Evolutionary conservation across 92 coral and sea anemone genomes (phyloP).

Genomic region (Paramuricea clavata): DNA sequence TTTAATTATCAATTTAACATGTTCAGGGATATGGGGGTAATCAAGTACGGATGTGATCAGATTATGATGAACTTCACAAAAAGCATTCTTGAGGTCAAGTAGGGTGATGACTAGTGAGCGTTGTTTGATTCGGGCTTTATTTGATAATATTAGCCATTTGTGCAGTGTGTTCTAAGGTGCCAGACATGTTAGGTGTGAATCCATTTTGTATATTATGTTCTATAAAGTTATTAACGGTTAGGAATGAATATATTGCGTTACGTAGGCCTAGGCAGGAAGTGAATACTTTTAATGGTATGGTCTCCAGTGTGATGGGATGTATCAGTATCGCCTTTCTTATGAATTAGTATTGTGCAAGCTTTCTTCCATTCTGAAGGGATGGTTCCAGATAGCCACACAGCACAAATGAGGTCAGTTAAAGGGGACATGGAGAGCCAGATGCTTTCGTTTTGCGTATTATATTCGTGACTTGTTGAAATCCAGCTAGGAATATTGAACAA

Average conservation of each 20-base stretch:
- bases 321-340: slow-evolving; percentile 39
- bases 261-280: slow-evolving; percentile 4
- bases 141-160: slow-evolving; percentile 21
- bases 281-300: slow-evolving; percentile 28
- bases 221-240: slow-evolving; percentile 12
- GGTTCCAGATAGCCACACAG: slow-evolving; percentile 46
- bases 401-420: slow-evolving; percentile 31
- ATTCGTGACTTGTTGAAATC: too few relatives aligned
- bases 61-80: background rate
- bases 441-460: too few relatives aligned
- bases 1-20: too few relatives aligned
- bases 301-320: background rate
- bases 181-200: slow-evolving; percentile 20
- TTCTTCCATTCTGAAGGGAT: slow-evolving; percentile 51
- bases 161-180: slow-evolving; percentile 12
- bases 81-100: background rate
- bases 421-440: too few relatives aligned
- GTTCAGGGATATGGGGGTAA: too few relatives aligned
- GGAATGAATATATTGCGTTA: too few relatives aligned
- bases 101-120: slow-evolving; percentile 19
- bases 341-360: slow-evolving; percentile 49
- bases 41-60: background rate
- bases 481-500: too few relatives aligned
- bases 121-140: slow-evolving; percentile 25
- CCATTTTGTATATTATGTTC: slow-evolving; percentile 32